Conservation (phyloP, 2,888 invertebrate species). For the Ophion costatus region DNA sequence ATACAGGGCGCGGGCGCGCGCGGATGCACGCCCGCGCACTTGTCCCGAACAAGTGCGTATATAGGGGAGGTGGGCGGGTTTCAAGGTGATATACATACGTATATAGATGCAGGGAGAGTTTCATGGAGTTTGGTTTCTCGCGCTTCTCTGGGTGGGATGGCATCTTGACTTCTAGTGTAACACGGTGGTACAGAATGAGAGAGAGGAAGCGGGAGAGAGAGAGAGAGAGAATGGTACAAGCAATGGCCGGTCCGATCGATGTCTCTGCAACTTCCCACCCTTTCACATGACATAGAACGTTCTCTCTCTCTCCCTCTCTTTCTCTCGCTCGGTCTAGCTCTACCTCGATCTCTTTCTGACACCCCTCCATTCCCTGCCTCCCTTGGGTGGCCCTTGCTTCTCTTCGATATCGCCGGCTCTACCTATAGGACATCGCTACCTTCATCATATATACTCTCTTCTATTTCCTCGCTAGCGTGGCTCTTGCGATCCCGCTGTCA, state of each 20-base stretch:
- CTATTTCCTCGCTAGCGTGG: slow-evolving; percentile 57
- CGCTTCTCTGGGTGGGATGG: slow-evolving; percentile 79
- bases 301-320: slow-evolving; percentile 59
- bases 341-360: too few relatives aligned
- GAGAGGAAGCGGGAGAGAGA: slow-evolving; percentile 69
- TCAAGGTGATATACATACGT: not conserved
- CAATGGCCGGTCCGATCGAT: slow-evolving; percentile 83
- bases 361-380: slow-evolving; percentile 63
- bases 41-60: slow-evolving; percentile 61
- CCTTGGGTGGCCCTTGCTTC: slow-evolving; percentile 32
- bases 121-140: slow-evolving; percentile 81
- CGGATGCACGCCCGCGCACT: slow-evolving; percentile 54
- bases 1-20: not conserved
- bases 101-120: slow-evolving; percentile 57
- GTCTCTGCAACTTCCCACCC: slow-evolving; percentile 83
- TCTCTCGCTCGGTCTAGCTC: not conserved
- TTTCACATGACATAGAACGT: slow-evolving; percentile 68
- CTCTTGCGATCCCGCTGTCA: slow-evolving; percentile 52
- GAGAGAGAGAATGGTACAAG: slow-evolving; percentile 78
- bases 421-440: slow-evolving; percentile 62
- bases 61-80: slow-evolving; percentile 44
- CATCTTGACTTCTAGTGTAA: slow-evolving; percentile 83
- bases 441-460: slow-evolving; percentile 56
- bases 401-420: slow-evolving; percentile 51
- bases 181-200: slow-evolving; percentile 49